These are phyloP conservation scores for Callyntrura guangdongensis DNA, from an alignment of 2,888 invertebrate species.

Conservation along the genomic window DNA sequence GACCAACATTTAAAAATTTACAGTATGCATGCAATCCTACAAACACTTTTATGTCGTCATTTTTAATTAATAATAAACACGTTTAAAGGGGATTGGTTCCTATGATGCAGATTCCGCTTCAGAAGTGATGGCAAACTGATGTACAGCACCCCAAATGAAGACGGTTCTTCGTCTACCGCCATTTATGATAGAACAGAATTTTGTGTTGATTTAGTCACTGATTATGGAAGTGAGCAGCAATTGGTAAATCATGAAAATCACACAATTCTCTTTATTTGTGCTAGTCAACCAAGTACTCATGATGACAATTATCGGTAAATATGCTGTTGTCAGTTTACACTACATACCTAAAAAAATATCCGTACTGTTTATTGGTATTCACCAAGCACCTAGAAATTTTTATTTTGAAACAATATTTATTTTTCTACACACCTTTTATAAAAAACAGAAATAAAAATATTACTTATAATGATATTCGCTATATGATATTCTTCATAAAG, in stretches of 20 bases:
- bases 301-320: conserved; percentile 68
- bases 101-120: conserved; percentile 67
- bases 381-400: too few relatives aligned
- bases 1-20: conserved; percentile 76
- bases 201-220: conserved; percentile 79
- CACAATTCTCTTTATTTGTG: conserved; percentile 80
- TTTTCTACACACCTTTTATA: too few relatives aligned
- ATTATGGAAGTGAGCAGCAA: conserved; percentile 70
- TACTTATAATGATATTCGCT: too few relatives aligned
- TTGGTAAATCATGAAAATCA: conserved; percentile 77
- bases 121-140: conserved; percentile 78
- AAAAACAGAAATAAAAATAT: too few relatives aligned
- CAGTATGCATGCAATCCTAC: conserved; percentile 24
- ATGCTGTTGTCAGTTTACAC: neutral
- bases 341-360: too few relatives aligned
- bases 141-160: conserved; percentile 72
- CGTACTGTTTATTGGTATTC: too few relatives aligned
- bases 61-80: too few relatives aligned
- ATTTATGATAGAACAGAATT: conserved; percentile 76
- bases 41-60: neutral
- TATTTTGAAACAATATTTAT: too few relatives aligned
- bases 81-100: too few relatives aligned
- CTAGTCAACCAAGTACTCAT: conserved; percentile 71
- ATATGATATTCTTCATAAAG: too few relatives aligned
- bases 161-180: conserved; percentile 69